Evolutionary conservation across 1,140 invertebrate species (phyloP), one percentile per base, ranked within the genome.

Genomic region (Penaeus indicus): DNA sequence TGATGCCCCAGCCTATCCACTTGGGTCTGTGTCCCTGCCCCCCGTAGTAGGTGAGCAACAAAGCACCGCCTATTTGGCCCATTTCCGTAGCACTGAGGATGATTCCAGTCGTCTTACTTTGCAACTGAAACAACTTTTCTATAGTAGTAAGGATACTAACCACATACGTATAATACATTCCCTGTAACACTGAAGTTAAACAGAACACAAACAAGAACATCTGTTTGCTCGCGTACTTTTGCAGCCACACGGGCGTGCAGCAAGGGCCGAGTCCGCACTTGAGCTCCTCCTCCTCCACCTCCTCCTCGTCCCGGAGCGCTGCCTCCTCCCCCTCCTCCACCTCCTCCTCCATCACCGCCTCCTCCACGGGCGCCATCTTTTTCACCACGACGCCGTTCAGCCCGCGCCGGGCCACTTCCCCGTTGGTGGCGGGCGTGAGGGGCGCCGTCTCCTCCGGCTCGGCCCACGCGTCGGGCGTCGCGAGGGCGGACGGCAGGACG

Each of bases 71-170:
- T 89, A 98, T 98, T 92, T 98, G 97, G 1, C 98, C 98, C 91
- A 99, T 97, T 93, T 99, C 98, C 32, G 97, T 98, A 18, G 97
- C 97, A 84, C 97, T 97, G 94, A 99, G 95, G 90, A 99, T 96
- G 69, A 98, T 95, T 0, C 98, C 98, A 0, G 97, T 98, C 11
- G 97, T 98, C 92, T 97, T 97, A 82, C 97, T 98, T 92, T 98
- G 97, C 77, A 99, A 97, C 94, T 97, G 97, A 92, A 98, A 99
- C 61, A 99, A 94, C 93, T 99, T 99, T 93, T 99, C 98, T 64
- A 99, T 97, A 16, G 98, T 99, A 47, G 98, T 99, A 92, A 99
- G 97, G 85, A 98, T 97, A 92, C 97, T 98, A 60, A 98, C 98
- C 92, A 99, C 97, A 93, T 99, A 99, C 32, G 97, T 98, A 93